These are phyloP conservation scores for Leptobrachium leishanense DNA, from an alignment of 2,113 vertebrate genomes.

Conservation along the genomic window DNA sequence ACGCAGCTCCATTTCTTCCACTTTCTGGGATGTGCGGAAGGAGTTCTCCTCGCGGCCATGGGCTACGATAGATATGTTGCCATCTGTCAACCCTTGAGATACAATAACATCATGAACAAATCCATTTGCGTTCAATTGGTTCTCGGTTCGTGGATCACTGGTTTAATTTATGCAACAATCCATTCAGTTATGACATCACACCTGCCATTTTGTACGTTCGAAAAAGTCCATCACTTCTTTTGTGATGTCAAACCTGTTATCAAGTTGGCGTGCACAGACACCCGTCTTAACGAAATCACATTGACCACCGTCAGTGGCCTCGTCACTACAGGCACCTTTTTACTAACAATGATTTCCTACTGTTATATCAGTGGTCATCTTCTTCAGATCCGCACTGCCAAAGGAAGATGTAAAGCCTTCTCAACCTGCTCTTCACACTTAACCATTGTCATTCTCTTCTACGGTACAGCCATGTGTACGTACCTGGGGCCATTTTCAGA, in stretches of 20 bases:
- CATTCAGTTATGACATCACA: constrained; percentile 25
- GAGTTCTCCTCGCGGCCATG: constrained; percentile 28
- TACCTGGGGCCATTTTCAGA: constrained; percentile 35
- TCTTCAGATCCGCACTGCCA: neutral
- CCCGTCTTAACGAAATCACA: constrained; percentile 3
- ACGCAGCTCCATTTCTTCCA: constrained; percentile 60
- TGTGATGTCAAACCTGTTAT: constrained; percentile 36
- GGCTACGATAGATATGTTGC: constrained; percentile 36
- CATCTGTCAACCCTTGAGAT: constrained; percentile 35
- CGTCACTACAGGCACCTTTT: neutral
- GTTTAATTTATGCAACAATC: constrained; percentile 11
- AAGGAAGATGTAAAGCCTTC: constrained; percentile 35
- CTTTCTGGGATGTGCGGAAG: constrained; percentile 56
- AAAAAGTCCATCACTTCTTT: constrained; percentile 24
- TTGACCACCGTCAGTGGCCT: constrained; percentile 16
- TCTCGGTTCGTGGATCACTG: neutral
- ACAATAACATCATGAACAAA: constrained; percentile 15
- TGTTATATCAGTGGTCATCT: constrained; percentile 18
- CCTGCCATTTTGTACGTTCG: constrained; percentile 10
- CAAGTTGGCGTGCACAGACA: constrained; percentile 28
- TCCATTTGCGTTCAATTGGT: constrained; percentile 7
- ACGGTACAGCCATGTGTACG: constrained; percentile 33
- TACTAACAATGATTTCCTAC: constrained; percentile 44
- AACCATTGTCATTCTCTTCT: constrained; percentile 38
- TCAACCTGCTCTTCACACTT: constrained; percentile 49